phyloP scores from a whole-genome alignment of 2,888 invertebrate genomes.

The Tipula helvola region DNA sequence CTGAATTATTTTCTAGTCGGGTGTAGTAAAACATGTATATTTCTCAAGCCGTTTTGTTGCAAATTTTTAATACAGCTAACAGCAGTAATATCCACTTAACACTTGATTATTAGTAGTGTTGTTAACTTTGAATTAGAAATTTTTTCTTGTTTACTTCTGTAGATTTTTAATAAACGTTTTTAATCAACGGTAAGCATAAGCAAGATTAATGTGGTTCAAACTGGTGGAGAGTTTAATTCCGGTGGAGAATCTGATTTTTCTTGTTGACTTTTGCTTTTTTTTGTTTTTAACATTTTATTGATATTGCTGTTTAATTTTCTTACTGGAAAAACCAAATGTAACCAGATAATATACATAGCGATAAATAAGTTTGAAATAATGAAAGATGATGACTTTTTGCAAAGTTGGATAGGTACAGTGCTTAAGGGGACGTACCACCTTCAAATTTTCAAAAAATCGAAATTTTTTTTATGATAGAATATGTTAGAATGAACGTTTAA shows the following conservation, averaged over 20 bases:
- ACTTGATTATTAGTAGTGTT: not conserved
- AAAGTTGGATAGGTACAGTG: no score
- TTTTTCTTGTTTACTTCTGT: not conserved
- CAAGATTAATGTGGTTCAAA: not conserved
- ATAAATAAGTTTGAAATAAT: no score
- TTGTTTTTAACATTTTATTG: no score
- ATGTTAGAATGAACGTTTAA: no score
- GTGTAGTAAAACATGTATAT: not conserved
- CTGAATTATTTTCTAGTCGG: not conserved
- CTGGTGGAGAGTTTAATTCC: not conserved
- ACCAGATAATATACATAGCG: no score
- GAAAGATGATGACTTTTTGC: no score
- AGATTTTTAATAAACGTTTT: no score
- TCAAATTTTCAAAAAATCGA: no score
- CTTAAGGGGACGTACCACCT: no score
- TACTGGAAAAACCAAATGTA: not conserved
- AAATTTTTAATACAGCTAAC: not conserved
- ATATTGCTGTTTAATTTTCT: not conserved
- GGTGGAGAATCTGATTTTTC: not conserved
- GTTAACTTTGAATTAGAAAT: not conserved
- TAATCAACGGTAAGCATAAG: no score
- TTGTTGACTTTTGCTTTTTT: not conserved
- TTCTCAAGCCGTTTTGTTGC: not conserved
- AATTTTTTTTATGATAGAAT: no score
- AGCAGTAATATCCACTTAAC: no score